Evolutionary conservation across 2,113 vertebrate species (phyloP), one percentile per base, ranked within the genome.

Genomic region (Triplophysa rosa): DNA sequence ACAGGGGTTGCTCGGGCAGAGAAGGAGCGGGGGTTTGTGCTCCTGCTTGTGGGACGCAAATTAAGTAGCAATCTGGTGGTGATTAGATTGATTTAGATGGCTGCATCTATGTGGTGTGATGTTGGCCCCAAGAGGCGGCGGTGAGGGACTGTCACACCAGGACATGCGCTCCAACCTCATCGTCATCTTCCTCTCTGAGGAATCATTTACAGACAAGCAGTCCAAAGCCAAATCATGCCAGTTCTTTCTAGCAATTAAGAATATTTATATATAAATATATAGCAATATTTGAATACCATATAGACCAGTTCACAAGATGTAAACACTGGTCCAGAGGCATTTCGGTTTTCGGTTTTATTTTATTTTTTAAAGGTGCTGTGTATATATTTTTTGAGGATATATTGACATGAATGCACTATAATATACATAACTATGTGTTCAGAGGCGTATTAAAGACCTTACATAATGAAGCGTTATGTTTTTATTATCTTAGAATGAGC

Each of bases 41-140:
- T 29, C 40, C 11, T 59, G 26, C 37, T 71, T 63, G 69, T 45
- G 21, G 29, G 56, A 79, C 45, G 47, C 63, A 79, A 79, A 79
- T 83, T 79, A 79, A 69, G 56, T 12, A 59, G 72, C 78, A 78
- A 77, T 72, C 70, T 72, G 69, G 58, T 49, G n/a, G 64, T 29
- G 45, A 80, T 85, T 85, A 71, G 72, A 80, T 85, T 74, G 64
- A 78, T 85, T 85, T 75, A 85, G 74, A 56, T 68, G 49, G 78
- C 64, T 66, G 40, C 72, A 76, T 80, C 73, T 83, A 79, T 68
- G 72, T 26, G 13, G 29, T n/a, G 12, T 56, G 13, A 66, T 21
- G 17, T 13, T 13, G 21, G 10, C 26, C 47, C 80, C 67, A 65
- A 14, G 66, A 63, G 65, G 70, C 40, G 59, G 47, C 19, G 21